Evolutionary conservation across 2,797 vertebrate genomes (phyloP), one percentile per base, ranked within the genome.

Genomic region (Notoglanidium macrostoma): DNA sequence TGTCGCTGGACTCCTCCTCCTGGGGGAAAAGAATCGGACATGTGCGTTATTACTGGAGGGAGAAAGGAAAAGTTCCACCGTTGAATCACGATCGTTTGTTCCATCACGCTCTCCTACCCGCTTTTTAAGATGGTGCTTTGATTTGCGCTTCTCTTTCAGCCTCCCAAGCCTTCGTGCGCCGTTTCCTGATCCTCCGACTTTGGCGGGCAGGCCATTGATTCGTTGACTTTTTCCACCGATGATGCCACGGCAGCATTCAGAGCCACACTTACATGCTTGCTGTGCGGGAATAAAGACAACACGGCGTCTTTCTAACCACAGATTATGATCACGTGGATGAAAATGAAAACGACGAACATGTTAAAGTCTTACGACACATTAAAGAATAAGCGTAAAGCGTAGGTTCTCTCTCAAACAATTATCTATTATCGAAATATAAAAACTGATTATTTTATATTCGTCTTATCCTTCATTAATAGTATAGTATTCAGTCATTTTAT

Each of bases 101-200:
- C 11, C 19, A 5, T 23, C 19, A 5, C 29, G 2, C 12, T 54
- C 10, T 54, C 84, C 1, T 35, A 99, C 98, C 95, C 98, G 94
- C 93, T 99, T 99, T 92, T 99, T 99, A 68, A 99, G 96, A 90
- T 98, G 97, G 94, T 99, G 98, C 92, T 99, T 99, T 12, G 98
- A 99, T 92, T 99, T 99, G 90, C 98, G 96, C 84, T 99, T 99
- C 94, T 99, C 98, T 92, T 99, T 99, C 0, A 98, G 97, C 73
- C 98, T 92, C 5, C 97, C 97, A 3, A 96, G 94, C 57, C 97
- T 95, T 40, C 96, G 95, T 87, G 97, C 94, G 26, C 96, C 95
- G 54, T 94, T 93, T 76, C 95, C 44, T 0, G 93, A 90, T 40
- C 96, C 96, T 79, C 87, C 93, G 3, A 87, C 93, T 92, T 98